Evolutionary conservation across 2,113 vertebrate species (phyloP).

Genomic region (Alligator mississippiensis): DNA sequence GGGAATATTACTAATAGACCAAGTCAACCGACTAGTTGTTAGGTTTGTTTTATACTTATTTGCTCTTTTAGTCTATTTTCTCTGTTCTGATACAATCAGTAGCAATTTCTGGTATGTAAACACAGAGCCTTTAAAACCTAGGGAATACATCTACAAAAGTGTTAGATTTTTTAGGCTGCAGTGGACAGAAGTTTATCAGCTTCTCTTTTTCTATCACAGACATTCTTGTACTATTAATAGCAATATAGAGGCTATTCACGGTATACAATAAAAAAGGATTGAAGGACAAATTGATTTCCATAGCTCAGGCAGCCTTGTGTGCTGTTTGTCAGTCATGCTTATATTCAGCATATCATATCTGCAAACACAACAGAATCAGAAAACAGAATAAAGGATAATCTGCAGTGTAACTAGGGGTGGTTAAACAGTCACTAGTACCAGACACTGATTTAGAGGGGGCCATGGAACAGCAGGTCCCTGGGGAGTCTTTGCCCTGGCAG

Average conservation of each 20-base stretch:
- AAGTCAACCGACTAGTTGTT: too few species aligned
- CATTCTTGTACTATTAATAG: background rate
- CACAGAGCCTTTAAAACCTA: background rate
- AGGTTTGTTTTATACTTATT: background rate
- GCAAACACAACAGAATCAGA: background rate
- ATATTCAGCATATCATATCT: background rate
- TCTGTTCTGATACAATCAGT: background rate
- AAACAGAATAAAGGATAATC: background rate
- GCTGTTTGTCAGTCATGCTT: background rate
- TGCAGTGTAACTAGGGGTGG: too few species aligned
- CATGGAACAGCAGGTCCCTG: too few species aligned
- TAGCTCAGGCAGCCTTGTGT: background rate
- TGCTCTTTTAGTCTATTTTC: background rate
- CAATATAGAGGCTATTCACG: background rate
- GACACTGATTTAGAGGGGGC: background rate
- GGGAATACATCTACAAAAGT: background rate
- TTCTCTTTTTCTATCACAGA: background rate
- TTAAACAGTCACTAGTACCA: background rate
- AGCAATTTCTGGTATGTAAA: background rate
- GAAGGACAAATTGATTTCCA: background rate
- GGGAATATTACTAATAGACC: too few species aligned
- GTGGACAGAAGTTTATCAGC: background rate
- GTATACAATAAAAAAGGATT: background rate
- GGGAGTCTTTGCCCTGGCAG: too few species aligned
- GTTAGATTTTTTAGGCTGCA: background rate